Evolutionary conservation across 2,888 invertebrate species (phyloP).

Genomic region (Drosophila antonietae): DNA sequence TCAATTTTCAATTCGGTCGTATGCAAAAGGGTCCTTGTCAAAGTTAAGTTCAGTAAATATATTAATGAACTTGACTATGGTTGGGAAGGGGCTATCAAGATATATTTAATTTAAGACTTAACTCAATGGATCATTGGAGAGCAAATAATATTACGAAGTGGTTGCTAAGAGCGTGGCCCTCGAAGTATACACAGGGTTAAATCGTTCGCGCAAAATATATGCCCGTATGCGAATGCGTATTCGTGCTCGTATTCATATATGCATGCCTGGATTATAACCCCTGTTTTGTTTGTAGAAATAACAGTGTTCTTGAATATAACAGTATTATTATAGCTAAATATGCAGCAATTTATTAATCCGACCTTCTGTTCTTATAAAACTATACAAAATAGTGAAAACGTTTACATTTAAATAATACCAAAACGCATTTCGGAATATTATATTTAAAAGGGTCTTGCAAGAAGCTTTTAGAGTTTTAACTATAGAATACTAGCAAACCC

Average conservation of each 20-base stretch:
- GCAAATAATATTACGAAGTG: conserved; percentile 40
- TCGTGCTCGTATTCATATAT: background rate
- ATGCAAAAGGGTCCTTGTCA: conserved; percentile 24
- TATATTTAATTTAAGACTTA: conserved; percentile 22
- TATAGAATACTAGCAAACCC: no score
- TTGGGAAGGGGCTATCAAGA: conserved; percentile 13
- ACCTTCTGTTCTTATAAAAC: no score
- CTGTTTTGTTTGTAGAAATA: background rate
- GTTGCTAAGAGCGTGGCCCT: conserved; percentile 43
- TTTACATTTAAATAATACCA: no score
- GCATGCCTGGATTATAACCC: conserved; percentile 11
- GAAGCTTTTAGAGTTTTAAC: no score
- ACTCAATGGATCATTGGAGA: conserved; percentile 24
- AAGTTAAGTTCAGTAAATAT: conserved; percentile 44
- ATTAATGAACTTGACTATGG: conserved; percentile 46
- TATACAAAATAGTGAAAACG: no score
- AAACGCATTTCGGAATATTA: no score
- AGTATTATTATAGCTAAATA: no score
- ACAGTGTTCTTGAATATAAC: no score
- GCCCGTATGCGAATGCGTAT: background rate
- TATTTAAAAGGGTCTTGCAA: no score
- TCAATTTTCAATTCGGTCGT: conserved; percentile 8
- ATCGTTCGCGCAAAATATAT: conserved; percentile 1
- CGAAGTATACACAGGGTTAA: conserved; percentile 16
- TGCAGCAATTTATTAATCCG: no score